These are phyloP conservation scores for Artemia sinica DNA, from an alignment of 2,888 invertebrate species.

Conservation along the genomic window DNA sequence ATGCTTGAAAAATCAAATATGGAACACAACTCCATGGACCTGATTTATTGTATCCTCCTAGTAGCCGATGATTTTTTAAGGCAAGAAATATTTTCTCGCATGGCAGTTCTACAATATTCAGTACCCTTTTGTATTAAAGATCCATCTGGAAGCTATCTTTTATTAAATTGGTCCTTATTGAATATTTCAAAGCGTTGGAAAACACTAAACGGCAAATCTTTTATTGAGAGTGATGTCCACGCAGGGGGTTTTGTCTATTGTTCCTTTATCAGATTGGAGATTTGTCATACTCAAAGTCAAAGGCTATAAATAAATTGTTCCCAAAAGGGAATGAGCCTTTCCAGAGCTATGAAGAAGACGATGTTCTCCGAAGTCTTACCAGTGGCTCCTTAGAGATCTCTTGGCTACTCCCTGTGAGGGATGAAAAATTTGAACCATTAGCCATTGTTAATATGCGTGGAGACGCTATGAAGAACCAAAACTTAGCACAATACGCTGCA, in stretches of 20 bases:
- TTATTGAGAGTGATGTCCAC: neutral
- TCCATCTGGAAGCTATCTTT: neutral
- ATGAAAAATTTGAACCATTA: neutral
- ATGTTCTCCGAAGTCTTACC: neutral
- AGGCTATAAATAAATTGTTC: neutral
- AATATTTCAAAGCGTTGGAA: neutral
- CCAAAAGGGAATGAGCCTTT: neutral
- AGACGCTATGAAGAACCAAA: neutral
- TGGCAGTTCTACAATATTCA: conserved; percentile 2
- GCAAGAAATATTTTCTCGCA: neutral
- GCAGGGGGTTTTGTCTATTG: neutral
- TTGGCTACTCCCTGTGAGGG: neutral
- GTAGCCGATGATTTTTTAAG: conserved; percentile 1
- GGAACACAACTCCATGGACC: neutral
- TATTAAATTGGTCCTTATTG: neutral
- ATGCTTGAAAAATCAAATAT: neutral
- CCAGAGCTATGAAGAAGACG: neutral
- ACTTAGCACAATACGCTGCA: neutral
- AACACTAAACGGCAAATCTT: neutral
- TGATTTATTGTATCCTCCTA: neutral
- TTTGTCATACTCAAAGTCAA: neutral
- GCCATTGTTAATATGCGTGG: neutral
- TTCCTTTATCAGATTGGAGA: conserved; percentile 1
- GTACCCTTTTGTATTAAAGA: neutral
- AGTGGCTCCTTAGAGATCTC: neutral